Conservation (phyloP, 2,113 vertebrate species). For the Tricholaema leucomelas region DNA sequence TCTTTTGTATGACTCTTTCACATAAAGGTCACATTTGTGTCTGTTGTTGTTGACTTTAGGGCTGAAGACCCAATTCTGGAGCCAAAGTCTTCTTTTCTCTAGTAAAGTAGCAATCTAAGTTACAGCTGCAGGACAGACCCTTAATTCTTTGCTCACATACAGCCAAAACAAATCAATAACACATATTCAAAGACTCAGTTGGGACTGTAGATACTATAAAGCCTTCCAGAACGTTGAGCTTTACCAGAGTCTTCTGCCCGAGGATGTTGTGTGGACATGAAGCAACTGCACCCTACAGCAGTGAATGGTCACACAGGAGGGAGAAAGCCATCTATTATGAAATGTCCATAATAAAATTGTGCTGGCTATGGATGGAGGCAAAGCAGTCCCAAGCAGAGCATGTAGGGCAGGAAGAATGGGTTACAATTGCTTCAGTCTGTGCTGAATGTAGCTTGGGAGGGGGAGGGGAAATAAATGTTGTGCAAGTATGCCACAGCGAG, state of each 20-base stretch:
- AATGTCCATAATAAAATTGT: neutral
- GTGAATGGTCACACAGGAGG: neutral
- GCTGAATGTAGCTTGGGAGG: neutral
- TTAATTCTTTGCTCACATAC: neutral
- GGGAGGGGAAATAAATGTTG: neutral
- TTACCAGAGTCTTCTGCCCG: neutral
- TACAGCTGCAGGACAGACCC: neutral
- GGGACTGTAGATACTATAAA: neutral
- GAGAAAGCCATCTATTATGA: neutral
- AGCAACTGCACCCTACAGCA: neutral
- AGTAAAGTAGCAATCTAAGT: neutral
- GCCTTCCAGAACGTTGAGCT: neutral
- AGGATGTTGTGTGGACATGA: neutral
- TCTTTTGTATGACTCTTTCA: neutral
- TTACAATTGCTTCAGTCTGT: neutral
- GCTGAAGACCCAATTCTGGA: neutral
- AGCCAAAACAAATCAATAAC: constrained; percentile 21
- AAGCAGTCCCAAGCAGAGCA: neutral
- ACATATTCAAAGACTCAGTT: neutral
- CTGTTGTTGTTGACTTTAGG: neutral
- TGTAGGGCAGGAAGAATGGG: neutral
- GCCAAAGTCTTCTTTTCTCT: neutral
- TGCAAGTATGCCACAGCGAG: neutral
- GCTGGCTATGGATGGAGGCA: neutral
- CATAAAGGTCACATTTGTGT: neutral